Percentiles rank a stretch among this genome's conserved stretches.
Conservation (phyloP, 2,888 invertebrate species). For the Aspidiotus destructor region DNA sequence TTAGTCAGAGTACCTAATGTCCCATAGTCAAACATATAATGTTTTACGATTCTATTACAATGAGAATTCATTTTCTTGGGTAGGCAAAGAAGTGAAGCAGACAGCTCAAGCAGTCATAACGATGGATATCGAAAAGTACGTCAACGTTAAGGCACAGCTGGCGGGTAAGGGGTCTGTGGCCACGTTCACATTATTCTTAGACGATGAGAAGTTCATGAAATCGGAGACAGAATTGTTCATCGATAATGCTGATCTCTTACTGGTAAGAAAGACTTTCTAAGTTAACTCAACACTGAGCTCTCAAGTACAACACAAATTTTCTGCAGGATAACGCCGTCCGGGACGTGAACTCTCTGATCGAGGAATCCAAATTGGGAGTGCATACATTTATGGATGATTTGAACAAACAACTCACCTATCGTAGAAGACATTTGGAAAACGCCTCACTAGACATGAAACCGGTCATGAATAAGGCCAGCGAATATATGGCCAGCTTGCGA, state of each 20-base stretch:
- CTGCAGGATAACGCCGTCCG: constrained; percentile 13
- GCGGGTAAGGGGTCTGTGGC: constrained; percentile 4
- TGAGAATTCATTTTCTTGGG: too few relatives aligned
- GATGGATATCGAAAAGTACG: neutral
- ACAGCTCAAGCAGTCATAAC: too few relatives aligned
- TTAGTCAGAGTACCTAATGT: too few relatives aligned
- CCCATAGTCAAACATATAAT: too few relatives aligned
- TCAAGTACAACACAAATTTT: neutral
- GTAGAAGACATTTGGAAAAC: constrained; percentile 15
- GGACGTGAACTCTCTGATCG: constrained; percentile 14
- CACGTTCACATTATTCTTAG: constrained; percentile 17
- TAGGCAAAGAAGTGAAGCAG: too few relatives aligned
- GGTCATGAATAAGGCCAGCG: constrained; percentile 6
- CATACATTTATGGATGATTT: constrained; percentile 7
- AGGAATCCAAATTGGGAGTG: neutral
- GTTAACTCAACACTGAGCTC: neutral
- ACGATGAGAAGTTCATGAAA: constrained; percentile 16
- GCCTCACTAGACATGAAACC: constrained; percentile 19
- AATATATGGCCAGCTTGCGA: constrained; percentile 3
- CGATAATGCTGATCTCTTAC: constrained; percentile 14
- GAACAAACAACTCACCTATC: constrained; percentile 4
- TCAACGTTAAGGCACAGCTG: constrained; percentile 1
- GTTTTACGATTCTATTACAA: too few relatives aligned
- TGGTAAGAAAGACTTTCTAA: constrained; percentile 1
- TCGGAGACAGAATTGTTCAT: constrained; percentile 22